phyloP scores from a whole-genome alignment of 2,888 invertebrate species.

The Yponomeuta malinellus region DNA sequence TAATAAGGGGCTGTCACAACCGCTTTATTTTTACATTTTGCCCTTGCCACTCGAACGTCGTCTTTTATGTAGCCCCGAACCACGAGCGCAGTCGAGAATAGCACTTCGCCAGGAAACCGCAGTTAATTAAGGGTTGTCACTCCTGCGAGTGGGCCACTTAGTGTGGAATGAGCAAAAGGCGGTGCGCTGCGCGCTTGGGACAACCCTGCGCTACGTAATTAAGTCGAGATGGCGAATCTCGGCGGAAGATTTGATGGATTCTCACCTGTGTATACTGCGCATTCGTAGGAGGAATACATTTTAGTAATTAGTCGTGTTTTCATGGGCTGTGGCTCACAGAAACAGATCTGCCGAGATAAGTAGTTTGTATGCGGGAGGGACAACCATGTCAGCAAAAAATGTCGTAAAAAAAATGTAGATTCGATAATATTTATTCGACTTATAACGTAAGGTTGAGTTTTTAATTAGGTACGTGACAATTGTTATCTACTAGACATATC shows the following conservation, averaged over 20 bases:
- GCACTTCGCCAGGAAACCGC: conserved; percentile 17
- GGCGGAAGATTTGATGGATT: conserved; percentile 5
- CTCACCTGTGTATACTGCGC: neutral
- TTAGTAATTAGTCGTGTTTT: no score
- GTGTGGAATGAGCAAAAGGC: conserved; percentile 52
- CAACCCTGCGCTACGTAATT: conserved; percentile 46
- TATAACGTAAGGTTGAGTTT: no score
- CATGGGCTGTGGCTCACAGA: no score
- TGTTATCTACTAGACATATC: no score
- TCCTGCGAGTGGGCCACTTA: conserved; percentile 42
- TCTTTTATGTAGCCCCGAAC: neutral
- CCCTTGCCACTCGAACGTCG: neutral
- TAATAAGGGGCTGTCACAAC: neutral
- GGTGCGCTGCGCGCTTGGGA: conserved; percentile 31
- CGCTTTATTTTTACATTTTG: neutral
- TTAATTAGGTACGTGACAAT: no score
- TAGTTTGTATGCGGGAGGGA: no score
- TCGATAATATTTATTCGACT: no score
- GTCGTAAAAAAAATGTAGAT: no score
- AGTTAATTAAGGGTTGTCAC: conserved; percentile 56
- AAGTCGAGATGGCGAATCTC: conserved; percentile 28
- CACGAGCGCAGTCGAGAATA: neutral
- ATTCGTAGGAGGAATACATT: no score
- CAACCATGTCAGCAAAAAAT: no score
- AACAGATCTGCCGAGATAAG: no score